Conservation (phyloP, 2,797 vertebrate genomes). For the Rhynchotus rufescens region DNA sequence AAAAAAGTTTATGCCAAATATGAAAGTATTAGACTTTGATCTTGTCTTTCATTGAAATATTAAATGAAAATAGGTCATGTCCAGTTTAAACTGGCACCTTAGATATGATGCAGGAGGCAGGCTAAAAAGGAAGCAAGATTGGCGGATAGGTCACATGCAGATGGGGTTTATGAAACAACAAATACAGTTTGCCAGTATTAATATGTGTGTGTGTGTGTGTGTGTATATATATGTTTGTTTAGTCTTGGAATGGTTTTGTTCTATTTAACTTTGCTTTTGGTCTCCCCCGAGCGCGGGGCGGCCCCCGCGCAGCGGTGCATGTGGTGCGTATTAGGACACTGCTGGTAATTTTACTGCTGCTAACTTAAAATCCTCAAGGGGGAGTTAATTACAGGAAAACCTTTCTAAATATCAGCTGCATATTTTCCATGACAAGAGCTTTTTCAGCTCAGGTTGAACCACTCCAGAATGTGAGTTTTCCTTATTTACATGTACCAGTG, state of each 20-base stretch:
- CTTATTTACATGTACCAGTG: conserved; percentile 63
- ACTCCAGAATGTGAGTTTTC: conserved; percentile 79
- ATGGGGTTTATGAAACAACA: conserved; percentile 29
- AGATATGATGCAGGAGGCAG: neutral
- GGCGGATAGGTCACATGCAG: neutral
- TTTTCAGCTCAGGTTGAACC: conserved; percentile 86
- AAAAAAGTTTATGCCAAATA: neutral
- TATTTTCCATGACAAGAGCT: conserved; percentile 96
- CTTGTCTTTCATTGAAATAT: neutral
- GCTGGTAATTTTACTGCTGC: conserved; percentile 99
- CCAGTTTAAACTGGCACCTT: neutral
- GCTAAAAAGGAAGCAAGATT: neutral
- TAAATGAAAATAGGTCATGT: neutral
- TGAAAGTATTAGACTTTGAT: neutral
- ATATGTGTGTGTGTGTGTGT: too few species aligned
- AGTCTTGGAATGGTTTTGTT: conserved; percentile 73
- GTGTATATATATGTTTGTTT: conserved; percentile 31
- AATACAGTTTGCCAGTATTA: conserved; percentile 36
- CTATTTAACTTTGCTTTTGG: conserved; percentile 63
- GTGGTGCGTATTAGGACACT: conserved; percentile 98
- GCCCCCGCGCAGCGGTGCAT: conserved; percentile 85
- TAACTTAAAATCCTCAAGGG: conserved; percentile 98
- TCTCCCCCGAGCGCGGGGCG: conserved; percentile 73
- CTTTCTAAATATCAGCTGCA: conserved; percentile 98
- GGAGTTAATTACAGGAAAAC: conserved; percentile 99